Percentiles rank a stretch among this genome's conserved stretches.
Conservation (phyloP, 1,140 invertebrate species). For the Yoshiicerus persimilis region DNA sequence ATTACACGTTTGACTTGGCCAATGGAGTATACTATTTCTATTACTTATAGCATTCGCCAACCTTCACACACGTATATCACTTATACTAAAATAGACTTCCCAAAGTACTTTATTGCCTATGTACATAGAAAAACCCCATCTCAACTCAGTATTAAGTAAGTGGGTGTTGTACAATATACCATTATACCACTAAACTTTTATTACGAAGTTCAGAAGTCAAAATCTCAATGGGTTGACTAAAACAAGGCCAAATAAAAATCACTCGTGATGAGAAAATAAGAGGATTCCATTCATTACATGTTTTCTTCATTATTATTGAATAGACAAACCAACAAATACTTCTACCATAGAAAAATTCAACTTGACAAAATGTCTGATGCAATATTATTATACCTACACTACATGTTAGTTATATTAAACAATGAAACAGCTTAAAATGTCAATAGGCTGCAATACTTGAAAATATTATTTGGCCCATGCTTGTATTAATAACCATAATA, state of each 20-base stretch:
- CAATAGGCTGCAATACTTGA: no score
- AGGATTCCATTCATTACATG: background rate
- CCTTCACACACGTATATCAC: background rate
- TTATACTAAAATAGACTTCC: background rate
- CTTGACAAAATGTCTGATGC: background rate
- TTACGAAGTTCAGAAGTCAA: background rate
- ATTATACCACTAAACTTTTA: background rate
- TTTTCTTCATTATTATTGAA: background rate
- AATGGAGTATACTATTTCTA: background rate
- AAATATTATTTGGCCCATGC: no score
- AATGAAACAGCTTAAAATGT: no score
- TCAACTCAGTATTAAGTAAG: background rate
- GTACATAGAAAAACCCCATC: no score
- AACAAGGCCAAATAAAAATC: background rate
- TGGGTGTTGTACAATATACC: no score
- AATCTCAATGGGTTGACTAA: background rate
- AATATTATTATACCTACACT: no score
- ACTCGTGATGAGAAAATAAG: background rate
- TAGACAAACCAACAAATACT: background rate
- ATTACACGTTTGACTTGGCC: background rate
- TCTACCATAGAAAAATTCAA: background rate
- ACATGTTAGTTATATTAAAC: no score
- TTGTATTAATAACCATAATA: no score
- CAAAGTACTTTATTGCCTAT: background rate
- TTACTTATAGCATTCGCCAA: background rate